These are phyloP conservation scores for Hyppa rectilinea DNA, from an alignment of 2,888 invertebrate genomes.

Conservation along the genomic window DNA sequence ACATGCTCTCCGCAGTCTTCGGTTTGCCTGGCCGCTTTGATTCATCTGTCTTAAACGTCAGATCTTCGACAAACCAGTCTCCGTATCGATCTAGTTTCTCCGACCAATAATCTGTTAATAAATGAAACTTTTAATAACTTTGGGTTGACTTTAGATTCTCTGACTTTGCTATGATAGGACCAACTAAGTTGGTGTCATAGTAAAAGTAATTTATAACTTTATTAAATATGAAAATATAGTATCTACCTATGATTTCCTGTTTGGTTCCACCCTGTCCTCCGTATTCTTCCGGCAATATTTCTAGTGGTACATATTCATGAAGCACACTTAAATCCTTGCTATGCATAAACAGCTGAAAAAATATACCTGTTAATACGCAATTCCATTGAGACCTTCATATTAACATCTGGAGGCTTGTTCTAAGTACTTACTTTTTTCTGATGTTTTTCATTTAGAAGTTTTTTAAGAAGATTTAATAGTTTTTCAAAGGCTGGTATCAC, in stretches of 20 bases:
- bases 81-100: constrained; percentile 74
- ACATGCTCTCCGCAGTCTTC: constrained; percentile 83
- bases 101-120: constrained; percentile 50
- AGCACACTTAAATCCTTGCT: constrained; percentile 38
- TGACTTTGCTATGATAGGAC: background rate
- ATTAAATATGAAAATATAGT: background rate
- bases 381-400: background rate
- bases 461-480: constrained; percentile 41
- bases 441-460: constrained; percentile 51
- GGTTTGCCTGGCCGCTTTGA: constrained; percentile 85
- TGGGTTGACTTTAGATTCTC: background rate
- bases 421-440: constrained; percentile 38
- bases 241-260: constrained; percentile 59
- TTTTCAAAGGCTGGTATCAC: constrained; percentile 38
- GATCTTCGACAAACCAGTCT: constrained; percentile 86
- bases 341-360: constrained; percentile 51
- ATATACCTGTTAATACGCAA: background rate
- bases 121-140: background rate
- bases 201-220: background rate
- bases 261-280: constrained; percentile 53
- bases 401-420: too few species aligned
- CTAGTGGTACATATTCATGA: constrained; percentile 40
- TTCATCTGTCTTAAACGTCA: constrained; percentile 85
- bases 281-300: constrained; percentile 51
- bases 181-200: background rate